phyloP scores from a whole-genome alignment of 2,888 invertebrate genomes.

The Entomobrya proxima region DNA sequence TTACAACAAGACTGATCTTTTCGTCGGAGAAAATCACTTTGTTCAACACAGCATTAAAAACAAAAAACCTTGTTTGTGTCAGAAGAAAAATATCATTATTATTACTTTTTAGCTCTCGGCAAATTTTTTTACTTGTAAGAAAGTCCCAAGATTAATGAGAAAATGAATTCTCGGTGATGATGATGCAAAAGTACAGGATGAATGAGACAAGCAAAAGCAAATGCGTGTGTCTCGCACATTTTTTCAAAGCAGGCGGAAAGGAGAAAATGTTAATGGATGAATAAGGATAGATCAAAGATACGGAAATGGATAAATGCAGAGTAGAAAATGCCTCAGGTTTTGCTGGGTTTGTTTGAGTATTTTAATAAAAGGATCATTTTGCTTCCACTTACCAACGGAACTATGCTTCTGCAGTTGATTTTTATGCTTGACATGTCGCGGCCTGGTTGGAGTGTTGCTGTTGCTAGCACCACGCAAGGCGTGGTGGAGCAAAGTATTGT shows the following conservation, averaged over 20 bases:
- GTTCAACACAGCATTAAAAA: background rate
- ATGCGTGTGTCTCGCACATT: no score
- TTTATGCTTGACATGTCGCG: constrained; percentile 76
- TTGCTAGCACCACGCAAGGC: constrained; percentile 31
- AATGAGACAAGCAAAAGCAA: background rate
- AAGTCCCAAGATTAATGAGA: constrained; percentile 11
- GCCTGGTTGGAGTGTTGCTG: constrained; percentile 71
- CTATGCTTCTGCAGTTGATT: constrained; percentile 76
- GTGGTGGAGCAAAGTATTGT: constrained; percentile 43
- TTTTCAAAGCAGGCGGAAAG: no score
- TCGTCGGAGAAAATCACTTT: background rate
- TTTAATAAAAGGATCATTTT: background rate
- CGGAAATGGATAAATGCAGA: background rate
- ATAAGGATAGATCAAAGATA: background rate
- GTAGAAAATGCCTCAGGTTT: background rate
- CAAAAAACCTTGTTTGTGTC: background rate
- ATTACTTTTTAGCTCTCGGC: constrained; percentile 7
- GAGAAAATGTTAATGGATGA: constrained; percentile 1
- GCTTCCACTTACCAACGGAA: constrained; percentile 74
- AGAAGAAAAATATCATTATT: background rate
- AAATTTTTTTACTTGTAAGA: background rate
- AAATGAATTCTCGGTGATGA: background rate
- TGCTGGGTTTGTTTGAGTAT: no score
- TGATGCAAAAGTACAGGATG: background rate
- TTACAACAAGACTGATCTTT: background rate